Base-by-base conservation (phyloP, 2,888 invertebrate genomes). In the Ichneumoninae sp. region DNA sequence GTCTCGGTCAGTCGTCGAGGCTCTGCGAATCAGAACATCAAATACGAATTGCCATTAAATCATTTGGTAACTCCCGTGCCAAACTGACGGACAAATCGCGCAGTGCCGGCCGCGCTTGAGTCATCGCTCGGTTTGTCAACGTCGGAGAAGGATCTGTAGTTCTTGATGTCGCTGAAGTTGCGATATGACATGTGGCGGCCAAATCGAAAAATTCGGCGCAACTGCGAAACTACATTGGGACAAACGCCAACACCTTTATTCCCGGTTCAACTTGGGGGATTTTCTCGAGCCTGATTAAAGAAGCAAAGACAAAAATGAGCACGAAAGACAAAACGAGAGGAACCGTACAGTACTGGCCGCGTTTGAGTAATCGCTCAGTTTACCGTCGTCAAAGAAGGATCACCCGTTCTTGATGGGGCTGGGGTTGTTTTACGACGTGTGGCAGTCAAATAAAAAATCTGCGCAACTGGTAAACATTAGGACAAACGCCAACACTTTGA, bases 1-100 rank as follows among this genome's bases (percentile, higher is more conserved):
- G 93, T 92, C 83, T 93, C 93, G 60, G 91, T 92, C 80, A 91
- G 85, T 33, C 93, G 90, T 66, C 92, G 89, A 10, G 93, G 93
- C 71, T 93, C 93, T 93, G 86, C 30, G 78, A 85, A 26, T 16
- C 63, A 40, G 10, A 57, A 40, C 4, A 50, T 50, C 7, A 47
- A 47, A 47, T 47, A 30, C 4, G 26, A 69, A 19, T 44, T 10
- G n/a, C 10, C 33, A 33, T 63, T 33, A 30, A 63, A 26, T 57
- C 26, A 22, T 19, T 54, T 8, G 19, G 22, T 8, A 54, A 22
- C 54, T 54, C 7, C 2, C 22, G 22, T 22, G 19, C 8, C 22
- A 22, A 16, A 3, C 13, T 47, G 3, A 47, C 44, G 4, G 2
- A 47, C 13, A 47, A 47, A 16, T 13, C 44, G 3, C 5, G 5